These are phyloP conservation scores for Kryphioiulus occultus DNA, from an alignment of 2,888 invertebrate species.

Conservation along the genomic window DNA sequence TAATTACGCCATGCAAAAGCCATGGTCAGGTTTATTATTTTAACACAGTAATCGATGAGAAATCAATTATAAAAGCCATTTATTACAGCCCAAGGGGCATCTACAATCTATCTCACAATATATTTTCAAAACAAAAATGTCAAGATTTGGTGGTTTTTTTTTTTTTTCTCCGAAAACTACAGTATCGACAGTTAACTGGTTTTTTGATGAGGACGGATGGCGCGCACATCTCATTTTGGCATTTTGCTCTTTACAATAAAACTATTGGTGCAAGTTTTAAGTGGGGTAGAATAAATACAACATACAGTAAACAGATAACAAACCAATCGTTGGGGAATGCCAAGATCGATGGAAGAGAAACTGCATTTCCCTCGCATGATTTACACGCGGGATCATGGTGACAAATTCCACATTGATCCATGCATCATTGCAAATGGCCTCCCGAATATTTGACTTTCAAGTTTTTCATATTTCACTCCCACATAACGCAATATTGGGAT, in stretches of 20 bases:
- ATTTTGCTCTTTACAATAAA: background rate
- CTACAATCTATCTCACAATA: too few species aligned
- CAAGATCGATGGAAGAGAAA: background rate
- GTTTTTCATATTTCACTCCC: background rate
- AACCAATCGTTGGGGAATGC: background rate
- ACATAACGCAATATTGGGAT: background rate
- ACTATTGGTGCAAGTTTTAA: background rate
- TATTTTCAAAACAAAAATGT: too few species aligned
- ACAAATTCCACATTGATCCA: background rate
- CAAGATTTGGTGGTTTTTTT: background rate
- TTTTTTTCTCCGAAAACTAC: background rate
- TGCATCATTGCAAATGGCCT: conserved; percentile 5
- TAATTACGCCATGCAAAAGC: background rate
- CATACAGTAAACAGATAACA: background rate
- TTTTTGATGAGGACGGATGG: background rate
- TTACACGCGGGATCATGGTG: conserved; percentile 5
- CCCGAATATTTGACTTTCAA: background rate
- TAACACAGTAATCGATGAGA: background rate
- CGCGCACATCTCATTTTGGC: background rate
- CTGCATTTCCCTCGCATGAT: background rate
- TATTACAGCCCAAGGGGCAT: background rate
- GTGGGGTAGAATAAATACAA: background rate
- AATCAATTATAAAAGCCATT: background rate
- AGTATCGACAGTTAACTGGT: background rate
- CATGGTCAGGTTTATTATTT: background rate